Base-by-base conservation (phyloP, 2,888 invertebrate species). In the Coleophora flavipennella region DNA sequence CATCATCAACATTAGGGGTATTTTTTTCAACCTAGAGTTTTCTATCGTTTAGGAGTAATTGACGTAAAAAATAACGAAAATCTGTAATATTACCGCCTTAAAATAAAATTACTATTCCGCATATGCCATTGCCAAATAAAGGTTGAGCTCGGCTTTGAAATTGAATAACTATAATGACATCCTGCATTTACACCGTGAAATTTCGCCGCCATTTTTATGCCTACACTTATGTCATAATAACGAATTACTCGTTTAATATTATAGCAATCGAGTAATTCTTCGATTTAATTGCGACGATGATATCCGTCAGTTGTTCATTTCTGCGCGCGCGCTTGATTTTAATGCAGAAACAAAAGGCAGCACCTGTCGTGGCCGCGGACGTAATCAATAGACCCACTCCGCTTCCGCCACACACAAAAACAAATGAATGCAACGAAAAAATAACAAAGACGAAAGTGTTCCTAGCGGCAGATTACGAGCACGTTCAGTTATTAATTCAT, bases 401-500 rank as follows among this genome's bases (percentile, higher is more conserved):
- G 68, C 69, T 83, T 79, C 83, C 83, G 77, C 69, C 62, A 62
- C 55, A 47, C 63, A 76, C 68, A 80, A 79, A 84, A 81, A 83
- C 79, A 83, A 83, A 83, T 77, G 79, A 77, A 76, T 65, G 63
- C 62, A 69, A 69, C 63, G 63, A 74, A 78, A 77, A 74, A 71
- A 67, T 59, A 73, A 77, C 76, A 81, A 80, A 78, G 81, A 64
- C 75, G 81, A 84, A 84, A 84, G 84, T 84, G 83, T 83, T 79
- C 76, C 68, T 55, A 63, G 62, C 74, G 66, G 74, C 75, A 80
- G 83, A 83, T 83, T 83, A 84, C 74, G 76, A 76, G 75, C 81
- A 76, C 81, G 71, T 81, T 80, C 81, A 69, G 77, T 83, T 84
- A 83, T 84, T 84, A 84, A 84, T 84, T 84, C 84, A 84, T 84